Percentiles rank a stretch among this genome's conserved stretches.
Evolutionary conservation across 2,113 vertebrate species (phyloP).

Genomic region (Picathartes gymnocephalus): DNA sequence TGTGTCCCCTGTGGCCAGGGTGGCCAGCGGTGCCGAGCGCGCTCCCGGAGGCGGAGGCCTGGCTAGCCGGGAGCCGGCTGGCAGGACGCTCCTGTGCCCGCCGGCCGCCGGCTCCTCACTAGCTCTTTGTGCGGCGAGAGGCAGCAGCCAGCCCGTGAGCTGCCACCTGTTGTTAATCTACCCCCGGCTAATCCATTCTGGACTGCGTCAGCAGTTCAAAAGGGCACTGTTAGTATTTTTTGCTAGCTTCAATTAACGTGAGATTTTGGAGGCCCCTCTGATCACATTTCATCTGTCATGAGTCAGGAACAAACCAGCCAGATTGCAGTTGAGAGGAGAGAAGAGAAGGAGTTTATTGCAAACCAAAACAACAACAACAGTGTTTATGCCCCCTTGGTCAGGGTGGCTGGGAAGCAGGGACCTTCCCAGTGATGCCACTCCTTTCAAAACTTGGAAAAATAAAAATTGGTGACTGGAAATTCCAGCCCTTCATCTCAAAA

Average conservation of each 20-base stretch:
- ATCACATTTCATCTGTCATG: slow-evolving; percentile 84
- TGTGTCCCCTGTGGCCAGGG: not conserved
- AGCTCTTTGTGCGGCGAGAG: slow-evolving; percentile 5
- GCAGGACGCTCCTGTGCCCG: not conserved
- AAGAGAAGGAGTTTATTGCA: slow-evolving; percentile 75
- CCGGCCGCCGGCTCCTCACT: not conserved
- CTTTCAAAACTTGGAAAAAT: not conserved
- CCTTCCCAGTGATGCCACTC: not conserved
- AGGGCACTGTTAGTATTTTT: slow-evolving; percentile 87
- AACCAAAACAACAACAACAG: slow-evolving; percentile 59
- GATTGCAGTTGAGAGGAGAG: slow-evolving; percentile 70
- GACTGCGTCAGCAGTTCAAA: slow-evolving; percentile 89
- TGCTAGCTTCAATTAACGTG: slow-evolving; percentile 90
- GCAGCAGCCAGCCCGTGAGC: slow-evolving; percentile 38
- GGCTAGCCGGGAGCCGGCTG: not conserved
- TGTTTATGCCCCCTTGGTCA: not conserved
- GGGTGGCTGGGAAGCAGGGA: not conserved
- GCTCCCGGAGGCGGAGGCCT: rapidly evolving
- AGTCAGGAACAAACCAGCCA: slow-evolving; percentile 73
- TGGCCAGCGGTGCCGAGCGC: rapidly evolving
- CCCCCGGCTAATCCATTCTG: slow-evolving; percentile 83
- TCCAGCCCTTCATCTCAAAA: not conserved
- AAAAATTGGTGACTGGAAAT: not conserved
- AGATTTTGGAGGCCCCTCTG: slow-evolving; percentile 78
- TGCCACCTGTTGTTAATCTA: slow-evolving; percentile 93